These are phyloP conservation scores for Calephelis nemesis DNA, from an alignment of 1,140 invertebrate genomes.

Conservation along the genomic window DNA sequence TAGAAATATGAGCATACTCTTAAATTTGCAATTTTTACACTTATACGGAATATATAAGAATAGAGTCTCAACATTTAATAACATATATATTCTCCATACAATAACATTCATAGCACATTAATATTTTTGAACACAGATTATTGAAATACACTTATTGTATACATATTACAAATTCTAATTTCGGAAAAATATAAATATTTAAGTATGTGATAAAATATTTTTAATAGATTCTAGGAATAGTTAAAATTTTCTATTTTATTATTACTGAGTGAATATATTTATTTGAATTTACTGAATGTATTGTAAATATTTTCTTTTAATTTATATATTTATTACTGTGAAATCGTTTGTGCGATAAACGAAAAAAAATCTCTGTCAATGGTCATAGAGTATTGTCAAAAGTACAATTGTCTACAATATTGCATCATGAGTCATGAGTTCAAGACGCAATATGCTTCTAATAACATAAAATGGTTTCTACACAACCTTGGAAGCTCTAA, in stretches of 20 bases:
- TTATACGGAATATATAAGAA: conserved; percentile 43
- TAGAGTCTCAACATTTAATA: conserved; percentile 46
- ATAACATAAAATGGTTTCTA: conserved; percentile 53
- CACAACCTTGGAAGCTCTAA: conserved; percentile 70
- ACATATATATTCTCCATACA: conserved; percentile 51
- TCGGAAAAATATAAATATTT: conserved; percentile 60
- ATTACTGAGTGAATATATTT: conserved; percentile 43
- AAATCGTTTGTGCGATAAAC: conserved; percentile 60
- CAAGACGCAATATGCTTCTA: conserved; percentile 22
- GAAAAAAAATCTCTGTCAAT: conserved; percentile 61
- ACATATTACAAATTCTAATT: conserved; percentile 64
- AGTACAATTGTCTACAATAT: conserved; percentile 45
- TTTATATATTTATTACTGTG: conserved; percentile 7
- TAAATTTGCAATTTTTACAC: background rate
- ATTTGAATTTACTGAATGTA: conserved; percentile 38
- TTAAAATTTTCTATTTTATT: conserved; percentile 43
- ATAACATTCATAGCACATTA: conserved; percentile 64
- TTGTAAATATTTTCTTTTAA: conserved; percentile 37
- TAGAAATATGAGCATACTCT: too few relatives aligned
- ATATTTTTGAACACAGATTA: conserved; percentile 67
- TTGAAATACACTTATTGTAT: conserved; percentile 68
- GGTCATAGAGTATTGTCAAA: conserved; percentile 72
- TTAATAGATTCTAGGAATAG: conserved; percentile 49
- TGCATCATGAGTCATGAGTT: conserved; percentile 6
- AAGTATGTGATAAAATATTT: conserved; percentile 59